These are phyloP conservation scores for Horisme vitalbata DNA, from an alignment of 2,888 invertebrate genomes.

Conservation along the genomic window DNA sequence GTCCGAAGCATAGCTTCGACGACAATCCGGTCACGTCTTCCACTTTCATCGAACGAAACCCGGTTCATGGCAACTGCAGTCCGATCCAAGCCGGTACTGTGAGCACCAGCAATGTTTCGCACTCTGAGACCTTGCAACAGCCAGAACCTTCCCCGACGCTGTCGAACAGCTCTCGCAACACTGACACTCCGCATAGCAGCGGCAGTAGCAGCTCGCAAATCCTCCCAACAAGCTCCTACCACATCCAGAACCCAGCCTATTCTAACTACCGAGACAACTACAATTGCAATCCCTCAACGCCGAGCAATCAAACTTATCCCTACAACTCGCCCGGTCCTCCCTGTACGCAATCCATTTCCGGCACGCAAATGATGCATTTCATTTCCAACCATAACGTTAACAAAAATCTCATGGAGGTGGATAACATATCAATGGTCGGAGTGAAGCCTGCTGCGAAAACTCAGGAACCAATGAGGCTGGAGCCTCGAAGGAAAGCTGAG, in stretches of 20 bases:
- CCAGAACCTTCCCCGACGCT: constrained; percentile 85
- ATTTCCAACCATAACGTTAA: constrained; percentile 78
- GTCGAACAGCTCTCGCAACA: constrained; percentile 77
- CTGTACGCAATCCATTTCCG: constrained; percentile 55
- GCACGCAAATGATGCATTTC: constrained; percentile 78
- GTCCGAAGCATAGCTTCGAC: constrained; percentile 78
- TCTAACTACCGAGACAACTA: constrained; percentile 70
- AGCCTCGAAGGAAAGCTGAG: constrained; percentile 57
- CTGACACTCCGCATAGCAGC: constrained; percentile 74
- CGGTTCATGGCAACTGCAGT: constrained; percentile 84
- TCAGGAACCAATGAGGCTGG: constrained; percentile 57
- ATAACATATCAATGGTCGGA: constrained; percentile 79
- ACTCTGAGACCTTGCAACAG: constrained; percentile 67
- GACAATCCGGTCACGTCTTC: constrained; percentile 88
- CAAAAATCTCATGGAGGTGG: constrained; percentile 78
- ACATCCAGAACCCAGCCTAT: constrained; percentile 78
- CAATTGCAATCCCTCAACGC: constrained; percentile 65
- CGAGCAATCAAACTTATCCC: constrained; percentile 56
- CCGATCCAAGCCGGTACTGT: constrained; percentile 93
- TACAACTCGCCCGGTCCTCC: constrained; percentile 72
- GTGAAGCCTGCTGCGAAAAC: constrained; percentile 63
- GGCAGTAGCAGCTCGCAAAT: constrained; percentile 59
- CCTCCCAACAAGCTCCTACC: constrained; percentile 64
- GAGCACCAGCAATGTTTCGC: constrained; percentile 90
- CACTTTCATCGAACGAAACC: constrained; percentile 84